phyloP scores from a whole-genome alignment of 2,797 vertebrate genomes.

The Enteromius afrohamiltoni region DNA sequence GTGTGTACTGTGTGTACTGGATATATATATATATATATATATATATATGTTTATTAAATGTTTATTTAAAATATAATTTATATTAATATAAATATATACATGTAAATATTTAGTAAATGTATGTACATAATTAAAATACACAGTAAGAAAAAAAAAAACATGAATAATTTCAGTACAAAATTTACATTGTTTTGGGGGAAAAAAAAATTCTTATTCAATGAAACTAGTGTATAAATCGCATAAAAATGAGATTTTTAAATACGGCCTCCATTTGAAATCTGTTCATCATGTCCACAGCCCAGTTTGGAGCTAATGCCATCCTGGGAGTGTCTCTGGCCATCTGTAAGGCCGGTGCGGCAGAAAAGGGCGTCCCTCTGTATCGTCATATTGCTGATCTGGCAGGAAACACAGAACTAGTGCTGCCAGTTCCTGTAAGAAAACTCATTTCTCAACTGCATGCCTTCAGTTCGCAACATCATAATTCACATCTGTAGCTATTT shows the following conservation, averaged over 20 bases:
- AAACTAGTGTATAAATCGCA: neutral
- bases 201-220: no score
- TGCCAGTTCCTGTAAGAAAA: conserved; percentile 89
- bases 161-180: neutral
- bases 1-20: no score
- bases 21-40: neutral
- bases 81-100: no score
- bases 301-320: conserved; percentile 93
- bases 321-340: conserved; percentile 91
- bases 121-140: neutral
- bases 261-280: conserved; percentile 13
- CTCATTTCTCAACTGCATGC: neutral
- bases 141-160: neutral
- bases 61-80: no score
- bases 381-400: conserved; percentile 94
- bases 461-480: neutral
- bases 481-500: neutral
- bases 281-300: conserved; percentile 75
- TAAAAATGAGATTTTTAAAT: neutral
- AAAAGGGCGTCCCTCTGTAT: conserved; percentile 89
- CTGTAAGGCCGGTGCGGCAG: conserved; percentile 91
- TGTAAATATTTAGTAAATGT: no score
- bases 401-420: conserved; percentile 91
- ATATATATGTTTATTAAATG: no score
- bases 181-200: neutral